Conservation (phyloP, 2,113 vertebrate genomes). For the Verasper variegatus region DNA sequence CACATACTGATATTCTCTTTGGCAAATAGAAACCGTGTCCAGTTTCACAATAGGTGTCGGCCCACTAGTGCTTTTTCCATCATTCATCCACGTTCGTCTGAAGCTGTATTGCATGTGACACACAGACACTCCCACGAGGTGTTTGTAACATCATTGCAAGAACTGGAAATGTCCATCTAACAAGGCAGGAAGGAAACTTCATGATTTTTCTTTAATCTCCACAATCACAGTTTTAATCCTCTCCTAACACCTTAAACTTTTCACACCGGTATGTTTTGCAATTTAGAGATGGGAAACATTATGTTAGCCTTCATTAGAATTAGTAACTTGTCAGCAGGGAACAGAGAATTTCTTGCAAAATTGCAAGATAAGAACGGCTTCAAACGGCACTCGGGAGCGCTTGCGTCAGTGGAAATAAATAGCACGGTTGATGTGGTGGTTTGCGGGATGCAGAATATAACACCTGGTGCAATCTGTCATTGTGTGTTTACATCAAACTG, state of each 20-base stretch:
- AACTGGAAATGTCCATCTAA: slow-evolving; percentile 14
- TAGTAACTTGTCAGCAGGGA: background rate
- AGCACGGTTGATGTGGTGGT: background rate
- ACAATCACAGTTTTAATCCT: slow-evolving; percentile 29
- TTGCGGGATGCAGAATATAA: background rate
- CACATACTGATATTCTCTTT: background rate
- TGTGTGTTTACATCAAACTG: background rate
- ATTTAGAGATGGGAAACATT: slow-evolving; percentile 15
- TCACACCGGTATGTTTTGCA: slow-evolving; percentile 14
- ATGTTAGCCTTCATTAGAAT: slow-evolving; percentile 8
- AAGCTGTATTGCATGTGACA: background rate
- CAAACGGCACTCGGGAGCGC: background rate
- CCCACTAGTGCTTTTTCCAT: background rate
- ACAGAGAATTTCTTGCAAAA: background rate
- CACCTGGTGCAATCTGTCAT: slow-evolving; percentile 20
- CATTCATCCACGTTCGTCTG: background rate
- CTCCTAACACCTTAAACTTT: slow-evolving; percentile 26
- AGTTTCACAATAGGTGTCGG: background rate
- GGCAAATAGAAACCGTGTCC: no score
- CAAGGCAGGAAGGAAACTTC: no score
- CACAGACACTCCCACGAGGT: background rate
- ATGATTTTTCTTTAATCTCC: background rate
- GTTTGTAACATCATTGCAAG: slow-evolving; percentile 17
- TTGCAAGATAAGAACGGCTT: background rate
- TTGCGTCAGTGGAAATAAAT: background rate